Percentiles rank a stretch among this genome's conserved stretches.
These are phyloP conservation scores for Temnothorax nylanderi DNA, from an alignment of 1,140 invertebrate species.

Conservation along the genomic window DNA sequence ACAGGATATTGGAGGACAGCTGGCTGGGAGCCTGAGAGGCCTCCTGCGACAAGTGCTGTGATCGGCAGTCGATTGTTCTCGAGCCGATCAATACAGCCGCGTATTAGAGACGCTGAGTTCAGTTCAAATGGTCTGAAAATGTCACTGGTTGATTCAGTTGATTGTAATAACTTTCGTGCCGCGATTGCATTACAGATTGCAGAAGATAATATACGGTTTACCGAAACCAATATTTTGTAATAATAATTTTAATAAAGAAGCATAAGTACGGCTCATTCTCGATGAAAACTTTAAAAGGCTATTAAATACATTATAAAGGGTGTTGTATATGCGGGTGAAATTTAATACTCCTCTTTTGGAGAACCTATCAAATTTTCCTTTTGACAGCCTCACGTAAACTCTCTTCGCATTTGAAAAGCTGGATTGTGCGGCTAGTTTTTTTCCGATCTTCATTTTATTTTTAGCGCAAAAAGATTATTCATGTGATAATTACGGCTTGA, in stretches of 20 bases:
- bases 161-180: not conserved
- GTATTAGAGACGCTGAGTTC: conserved; percentile 14
- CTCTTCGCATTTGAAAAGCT: not conserved
- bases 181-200: not conserved
- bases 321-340: conserved; percentile 20
- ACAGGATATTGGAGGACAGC: conserved; percentile 60
- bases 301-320: not conserved
- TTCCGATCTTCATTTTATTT: conserved; percentile 24
- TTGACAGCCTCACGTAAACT: not conserved
- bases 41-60: conserved; percentile 63
- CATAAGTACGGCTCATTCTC: too few relatives aligned
- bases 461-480: not conserved
- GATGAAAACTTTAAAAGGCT: not conserved
- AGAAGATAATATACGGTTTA: not conserved
- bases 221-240: not conserved
- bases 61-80: conserved; percentile 54
- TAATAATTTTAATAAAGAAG: not conserved
- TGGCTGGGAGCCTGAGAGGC: conserved; percentile 52
- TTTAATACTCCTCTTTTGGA: conserved; percentile 18
- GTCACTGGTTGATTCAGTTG: not conserved
- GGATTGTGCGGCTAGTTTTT: not conserved
- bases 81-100: conserved; percentile 32
- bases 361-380: not conserved
- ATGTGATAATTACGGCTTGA: not conserved
- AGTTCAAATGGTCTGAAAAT: conserved; percentile 14